A percentile compares a stretch with the other conserved stretches of the same genome.
phyloP scores from a whole-genome alignment of 2,888 invertebrate genomes.

The Pterostichus niger region DNA sequence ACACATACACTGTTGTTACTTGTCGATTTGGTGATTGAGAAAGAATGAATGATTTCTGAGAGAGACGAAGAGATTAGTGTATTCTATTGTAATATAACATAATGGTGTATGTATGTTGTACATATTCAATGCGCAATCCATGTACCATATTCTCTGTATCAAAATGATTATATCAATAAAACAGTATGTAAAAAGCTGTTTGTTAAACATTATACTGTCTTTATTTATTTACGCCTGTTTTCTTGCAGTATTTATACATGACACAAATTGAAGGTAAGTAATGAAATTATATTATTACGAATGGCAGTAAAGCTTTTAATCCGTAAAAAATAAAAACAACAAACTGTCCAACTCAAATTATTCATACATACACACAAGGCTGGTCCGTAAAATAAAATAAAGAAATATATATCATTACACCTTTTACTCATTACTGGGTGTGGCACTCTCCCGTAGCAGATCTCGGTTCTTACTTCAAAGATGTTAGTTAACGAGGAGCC shows the following conservation, averaged over 20 bases:
- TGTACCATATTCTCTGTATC: conserved; percentile 67
- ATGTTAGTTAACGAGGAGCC: too few species aligned
- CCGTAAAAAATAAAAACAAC: too few species aligned
- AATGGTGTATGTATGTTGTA: conserved; percentile 62
- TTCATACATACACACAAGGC: too few species aligned
- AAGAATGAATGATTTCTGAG: conserved; percentile 20
- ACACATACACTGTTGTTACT: conserved; percentile 61
- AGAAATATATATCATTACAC: too few species aligned
- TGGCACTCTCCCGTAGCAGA: too few species aligned
- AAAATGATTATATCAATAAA: conserved; percentile 67
- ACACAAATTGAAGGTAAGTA: background rate
- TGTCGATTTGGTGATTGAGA: conserved; percentile 46
- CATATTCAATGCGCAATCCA: conserved; percentile 63
- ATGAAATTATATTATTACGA: too few species aligned
- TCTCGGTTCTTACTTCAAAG: too few species aligned
- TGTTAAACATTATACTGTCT: conserved; percentile 59
- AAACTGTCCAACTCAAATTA: too few species aligned
- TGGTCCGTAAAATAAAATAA: too few species aligned
- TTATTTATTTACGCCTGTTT: too few species aligned
- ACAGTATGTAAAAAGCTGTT: conserved; percentile 65
- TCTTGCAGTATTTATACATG: background rate
- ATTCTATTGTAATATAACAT: conserved; percentile 52
- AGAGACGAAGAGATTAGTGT: conserved; percentile 15
- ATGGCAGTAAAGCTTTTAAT: too few species aligned
- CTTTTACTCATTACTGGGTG: too few species aligned